These are phyloP conservation scores for Gastracanthus pulcherrimus DNA, from an alignment of 2,888 invertebrate genomes.

Conservation along the genomic window DNA sequence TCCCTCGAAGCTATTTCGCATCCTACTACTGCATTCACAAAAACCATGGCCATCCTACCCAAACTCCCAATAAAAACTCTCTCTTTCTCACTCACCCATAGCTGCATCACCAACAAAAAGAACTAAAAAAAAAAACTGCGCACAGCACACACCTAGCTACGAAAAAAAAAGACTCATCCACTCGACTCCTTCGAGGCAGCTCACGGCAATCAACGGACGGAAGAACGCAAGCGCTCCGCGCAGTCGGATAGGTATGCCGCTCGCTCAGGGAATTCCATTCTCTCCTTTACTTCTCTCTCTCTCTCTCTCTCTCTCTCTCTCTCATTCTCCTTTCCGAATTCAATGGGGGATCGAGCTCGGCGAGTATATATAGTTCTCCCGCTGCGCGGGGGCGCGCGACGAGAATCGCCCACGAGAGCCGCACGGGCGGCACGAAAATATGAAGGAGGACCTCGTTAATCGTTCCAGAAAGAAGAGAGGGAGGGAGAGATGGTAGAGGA, in stretches of 20 bases:
- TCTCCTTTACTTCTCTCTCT: too few species aligned
- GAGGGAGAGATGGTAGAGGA: conserved; percentile 13
- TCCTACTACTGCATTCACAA: not conserved
- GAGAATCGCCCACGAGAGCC: conserved; percentile 30
- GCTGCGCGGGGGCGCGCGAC: conserved; percentile 54
- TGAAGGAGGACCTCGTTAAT: conserved; percentile 63
- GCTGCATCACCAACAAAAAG: not conserved
- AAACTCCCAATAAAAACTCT: not conserved
- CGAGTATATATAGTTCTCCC: not conserved
- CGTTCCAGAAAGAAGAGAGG: too few species aligned
- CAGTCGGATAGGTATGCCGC: not conserved
- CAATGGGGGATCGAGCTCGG: not conserved
- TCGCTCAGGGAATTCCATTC: not conserved
- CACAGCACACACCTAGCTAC: too few species aligned
- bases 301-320: not conserved
- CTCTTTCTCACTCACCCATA: too few species aligned
- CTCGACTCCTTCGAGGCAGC: not conserved
- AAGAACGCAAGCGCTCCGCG: not conserved
- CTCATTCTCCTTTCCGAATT: not conserved
- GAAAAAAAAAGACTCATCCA: not conserved
- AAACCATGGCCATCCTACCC: not conserved
- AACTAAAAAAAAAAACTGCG: not conserved
- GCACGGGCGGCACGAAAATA: conserved; percentile 60
- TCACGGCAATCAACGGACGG: too few species aligned
- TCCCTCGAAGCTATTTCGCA: too few species aligned